A percentile compares a stretch with the other conserved stretches of the same genome.
Evolutionary conservation across 2,113 vertebrate genomes (phyloP).

Genomic region (Cyanoderma ruficeps): DNA sequence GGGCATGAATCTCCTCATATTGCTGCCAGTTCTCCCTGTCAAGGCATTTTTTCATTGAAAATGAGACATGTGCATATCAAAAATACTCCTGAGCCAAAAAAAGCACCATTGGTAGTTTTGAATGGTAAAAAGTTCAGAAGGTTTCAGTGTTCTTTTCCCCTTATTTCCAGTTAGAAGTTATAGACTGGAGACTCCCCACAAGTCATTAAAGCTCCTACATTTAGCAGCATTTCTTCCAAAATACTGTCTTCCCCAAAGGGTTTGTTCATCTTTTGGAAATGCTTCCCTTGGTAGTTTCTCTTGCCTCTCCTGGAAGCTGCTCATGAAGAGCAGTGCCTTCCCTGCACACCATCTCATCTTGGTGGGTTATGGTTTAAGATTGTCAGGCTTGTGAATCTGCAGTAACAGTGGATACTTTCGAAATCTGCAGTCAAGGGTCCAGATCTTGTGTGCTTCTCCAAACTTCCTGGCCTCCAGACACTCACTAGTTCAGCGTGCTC

Average conservation of each 20-base stretch:
- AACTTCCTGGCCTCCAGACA: background rate
- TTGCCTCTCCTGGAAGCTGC: background rate
- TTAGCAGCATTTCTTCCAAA: background rate
- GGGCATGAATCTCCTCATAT: background rate
- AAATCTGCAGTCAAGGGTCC: background rate
- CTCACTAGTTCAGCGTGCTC: fast-evolving
- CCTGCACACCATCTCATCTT: background rate
- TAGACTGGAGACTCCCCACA: background rate
- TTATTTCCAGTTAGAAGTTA: background rate
- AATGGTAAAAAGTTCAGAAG: background rate
- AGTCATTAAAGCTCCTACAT: background rate
- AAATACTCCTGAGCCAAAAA: background rate
- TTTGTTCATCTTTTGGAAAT: conserved; percentile 23
- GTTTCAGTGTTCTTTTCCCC: background rate
- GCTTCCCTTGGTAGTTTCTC: background rate
- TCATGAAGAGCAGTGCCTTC: background rate
- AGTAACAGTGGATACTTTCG: background rate
- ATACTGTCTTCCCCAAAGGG: background rate
- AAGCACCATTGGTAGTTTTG: background rate
- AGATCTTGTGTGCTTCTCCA: background rate
- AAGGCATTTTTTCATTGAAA: background rate
- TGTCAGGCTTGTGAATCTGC: background rate
- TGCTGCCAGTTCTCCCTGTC: background rate
- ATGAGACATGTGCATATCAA: background rate
- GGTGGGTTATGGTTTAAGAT: background rate